Evolutionary conservation across 1,140 invertebrate species (phyloP), one percentile per base, ranked within the genome.

Genomic region (honey bee (Apis mellifera)): DNA sequence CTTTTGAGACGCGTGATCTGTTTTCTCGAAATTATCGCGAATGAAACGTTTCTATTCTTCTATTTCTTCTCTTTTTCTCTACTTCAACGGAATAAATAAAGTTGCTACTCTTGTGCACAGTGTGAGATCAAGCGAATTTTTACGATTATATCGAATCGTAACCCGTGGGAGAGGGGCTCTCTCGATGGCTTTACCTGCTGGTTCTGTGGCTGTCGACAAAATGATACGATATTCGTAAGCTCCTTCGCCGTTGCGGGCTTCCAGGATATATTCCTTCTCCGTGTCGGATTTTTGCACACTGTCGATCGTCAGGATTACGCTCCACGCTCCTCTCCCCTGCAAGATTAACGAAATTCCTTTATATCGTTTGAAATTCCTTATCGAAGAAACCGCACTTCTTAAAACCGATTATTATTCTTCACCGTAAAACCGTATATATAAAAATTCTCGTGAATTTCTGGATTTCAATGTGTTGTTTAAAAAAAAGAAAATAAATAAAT

Each of bases 261-360:
- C 94, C 81, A 97, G 93, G 85, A 95, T 92, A 91, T 97, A 97
- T 2, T 94, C 95, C 69, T 96, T 95, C 52, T 97, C 96, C 1
- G 96, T 97, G 86, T 97, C 97, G 78, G 96, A 96, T 84, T 97
- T 96, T n/a, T 95, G 95, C 57, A 97, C 95, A 26, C 94, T 94
- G 13, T 95, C 94, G 82, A 97, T 96, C 21, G 94, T 94, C 74
- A 97, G 90, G 9, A 95, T 95, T 21, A 96, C 94, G 85, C 95
- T 95, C 95, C 96, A 97, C 84, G 92, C 94, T 76, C 96, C 96
- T 84, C 94, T 94, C 71, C 96, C 96, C 96, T 95, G 81, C 62
- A 80, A 78, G 77, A 0, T 42, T 19, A n/a, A n/a, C 0, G 50
- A 26, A n/a, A n/a, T 54, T 42, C 3, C 11, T 52, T 68, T 26